phyloP scores from a whole-genome alignment of 1,140 invertebrate species.

The Heliconius melpomene region DNA sequence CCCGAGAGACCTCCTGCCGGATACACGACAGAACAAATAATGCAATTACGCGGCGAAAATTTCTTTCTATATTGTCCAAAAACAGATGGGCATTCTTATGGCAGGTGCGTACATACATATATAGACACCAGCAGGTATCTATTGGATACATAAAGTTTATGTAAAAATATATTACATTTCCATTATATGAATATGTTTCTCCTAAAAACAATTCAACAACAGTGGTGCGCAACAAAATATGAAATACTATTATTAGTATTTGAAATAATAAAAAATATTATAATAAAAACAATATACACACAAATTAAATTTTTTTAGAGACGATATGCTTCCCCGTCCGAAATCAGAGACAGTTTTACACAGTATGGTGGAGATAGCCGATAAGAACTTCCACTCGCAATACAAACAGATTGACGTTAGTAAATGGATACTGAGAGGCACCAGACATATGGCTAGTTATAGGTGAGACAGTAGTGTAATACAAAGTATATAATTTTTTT shows the following conservation, averaged over 20 bases:
- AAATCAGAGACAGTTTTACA: slow-evolving; percentile 63
- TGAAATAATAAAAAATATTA: too few species aligned
- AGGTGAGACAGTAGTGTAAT: slow-evolving; percentile 41
- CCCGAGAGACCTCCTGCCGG: slow-evolving; percentile 52
- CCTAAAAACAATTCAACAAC: too few species aligned
- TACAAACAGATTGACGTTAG: slow-evolving; percentile 60
- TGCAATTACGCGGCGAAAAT: slow-evolving; percentile 61
- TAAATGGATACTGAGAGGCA: slow-evolving; percentile 64
- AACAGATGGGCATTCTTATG: slow-evolving; percentile 58
- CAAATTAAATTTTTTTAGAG: slow-evolving; percentile 44
- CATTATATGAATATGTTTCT: too few species aligned
- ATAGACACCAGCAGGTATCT: not conserved
- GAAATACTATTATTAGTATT: not conserved
- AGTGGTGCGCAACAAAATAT: too few species aligned
- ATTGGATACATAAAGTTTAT: too few species aligned
- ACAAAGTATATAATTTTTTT: too few species aligned
- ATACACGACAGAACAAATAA: slow-evolving; percentile 56
- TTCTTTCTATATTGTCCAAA: slow-evolving; percentile 66
- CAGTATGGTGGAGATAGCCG: slow-evolving; percentile 65
- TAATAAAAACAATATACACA: too few species aligned
- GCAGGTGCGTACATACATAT: slow-evolving; percentile 48
- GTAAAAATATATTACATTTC: too few species aligned
- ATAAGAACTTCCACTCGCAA: slow-evolving; percentile 66
- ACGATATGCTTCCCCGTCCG: slow-evolving; percentile 63
- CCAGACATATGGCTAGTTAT: slow-evolving; percentile 66